Conservation (phyloP, 2,113 vertebrate species). For the Cephalopholis sonnerati region DNA sequence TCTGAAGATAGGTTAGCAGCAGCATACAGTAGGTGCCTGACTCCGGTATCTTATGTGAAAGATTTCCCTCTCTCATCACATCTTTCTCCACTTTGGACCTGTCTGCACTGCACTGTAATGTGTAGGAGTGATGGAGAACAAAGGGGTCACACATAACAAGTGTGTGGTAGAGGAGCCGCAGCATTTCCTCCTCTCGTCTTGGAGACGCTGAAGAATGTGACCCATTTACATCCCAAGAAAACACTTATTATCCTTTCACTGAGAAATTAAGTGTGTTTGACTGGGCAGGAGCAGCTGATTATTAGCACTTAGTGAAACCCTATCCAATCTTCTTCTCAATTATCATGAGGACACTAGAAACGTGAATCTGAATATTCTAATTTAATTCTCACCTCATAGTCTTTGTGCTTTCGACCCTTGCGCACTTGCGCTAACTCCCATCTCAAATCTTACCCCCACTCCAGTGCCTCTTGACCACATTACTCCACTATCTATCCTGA, state of each 20-base stretch:
- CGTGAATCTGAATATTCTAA: conserved; percentile 72
- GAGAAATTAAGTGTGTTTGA: conserved; percentile 58
- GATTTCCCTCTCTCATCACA: neutral
- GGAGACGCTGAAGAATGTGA: conserved; percentile 35
- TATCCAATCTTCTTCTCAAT: conserved; percentile 63
- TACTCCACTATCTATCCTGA: conserved; percentile 45
- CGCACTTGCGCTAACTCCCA: conserved; percentile 38
- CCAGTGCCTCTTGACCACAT: conserved; percentile 75
- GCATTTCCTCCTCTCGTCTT: neutral
- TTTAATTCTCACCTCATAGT: conserved; percentile 53
- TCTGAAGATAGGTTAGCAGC: neutral
- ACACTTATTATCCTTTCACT: conserved; percentile 56
- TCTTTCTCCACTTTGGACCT: neutral
- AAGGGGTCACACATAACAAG: neutral
- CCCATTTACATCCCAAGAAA: conserved; percentile 66
- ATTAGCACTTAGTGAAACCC: conserved; percentile 63
- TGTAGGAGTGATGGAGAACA: neutral
- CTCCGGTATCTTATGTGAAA: neutral
- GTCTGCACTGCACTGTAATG: neutral
- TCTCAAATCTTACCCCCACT: conserved; percentile 56
- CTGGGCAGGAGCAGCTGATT: conserved; percentile 41
- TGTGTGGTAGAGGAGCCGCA: neutral
- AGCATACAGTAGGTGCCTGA: neutral
- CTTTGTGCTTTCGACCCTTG: conserved; percentile 46
- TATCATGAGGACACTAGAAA: conserved; percentile 69